These are phyloP conservation scores for Megaustenia siamemsis DNA, from an alignment of 2,888 invertebrate species.

Conservation along the genomic window DNA sequence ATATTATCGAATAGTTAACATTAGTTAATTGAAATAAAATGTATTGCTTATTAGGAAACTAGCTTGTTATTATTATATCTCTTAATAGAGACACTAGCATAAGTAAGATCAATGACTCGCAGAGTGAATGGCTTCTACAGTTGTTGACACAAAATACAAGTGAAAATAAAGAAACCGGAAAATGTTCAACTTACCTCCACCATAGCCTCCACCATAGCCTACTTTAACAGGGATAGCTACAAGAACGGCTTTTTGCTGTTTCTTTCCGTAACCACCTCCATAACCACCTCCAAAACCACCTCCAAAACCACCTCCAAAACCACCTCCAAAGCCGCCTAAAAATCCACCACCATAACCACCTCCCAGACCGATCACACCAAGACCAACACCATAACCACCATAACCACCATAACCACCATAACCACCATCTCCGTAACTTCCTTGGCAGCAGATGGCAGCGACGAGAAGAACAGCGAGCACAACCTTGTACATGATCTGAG, in stretches of 20 bases:
- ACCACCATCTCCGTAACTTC: not conserved
- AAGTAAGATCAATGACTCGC: too few species aligned
- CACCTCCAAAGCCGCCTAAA: not conserved
- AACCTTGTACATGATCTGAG: conserved; percentile 24
- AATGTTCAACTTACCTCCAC: too few species aligned
- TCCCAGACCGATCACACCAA: not conserved
- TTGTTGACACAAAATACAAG: too few species aligned
- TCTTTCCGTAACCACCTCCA: too few species aligned
- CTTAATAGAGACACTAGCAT: too few species aligned
- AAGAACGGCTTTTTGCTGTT: too few species aligned
- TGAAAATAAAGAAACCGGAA: too few species aligned
- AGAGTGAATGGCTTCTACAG: too few species aligned
- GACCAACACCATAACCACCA: not conserved
- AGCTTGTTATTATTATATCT: too few species aligned
- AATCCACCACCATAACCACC: not conserved
- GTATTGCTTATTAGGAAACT: too few species aligned
- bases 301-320: not conserved
- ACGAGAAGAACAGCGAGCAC: not conserved
- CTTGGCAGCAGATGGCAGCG: not conserved
- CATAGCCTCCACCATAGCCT: not conserved
- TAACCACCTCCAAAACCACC: not conserved
- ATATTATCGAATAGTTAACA: too few species aligned
- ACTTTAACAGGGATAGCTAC: not conserved
- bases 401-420: not conserved
- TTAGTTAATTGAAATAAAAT: too few species aligned